These are phyloP conservation scores for Rafetus swinhoei DNA, from an alignment of 2,113 vertebrate species.

Conservation along the genomic window DNA sequence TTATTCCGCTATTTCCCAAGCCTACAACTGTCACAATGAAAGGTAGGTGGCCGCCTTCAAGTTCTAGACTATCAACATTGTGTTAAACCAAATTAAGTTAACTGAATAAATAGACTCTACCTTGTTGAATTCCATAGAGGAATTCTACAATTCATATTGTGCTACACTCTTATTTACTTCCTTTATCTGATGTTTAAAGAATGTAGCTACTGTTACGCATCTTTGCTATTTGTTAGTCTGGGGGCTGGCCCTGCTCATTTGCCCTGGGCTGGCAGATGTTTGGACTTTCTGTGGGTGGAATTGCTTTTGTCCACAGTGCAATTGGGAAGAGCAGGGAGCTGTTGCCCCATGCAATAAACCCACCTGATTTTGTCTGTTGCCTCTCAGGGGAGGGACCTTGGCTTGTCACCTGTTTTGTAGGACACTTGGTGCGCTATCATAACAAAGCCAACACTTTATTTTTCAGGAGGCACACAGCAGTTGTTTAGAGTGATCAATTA, in stretches of 20 bases:
- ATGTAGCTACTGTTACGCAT: no score
- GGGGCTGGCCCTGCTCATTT: background rate
- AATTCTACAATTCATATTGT: no score
- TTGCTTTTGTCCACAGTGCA: background rate
- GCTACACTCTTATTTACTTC: background rate
- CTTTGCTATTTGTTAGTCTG: background rate
- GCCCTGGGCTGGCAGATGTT: accelerated
- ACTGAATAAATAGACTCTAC: background rate
- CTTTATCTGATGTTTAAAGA: accelerated
- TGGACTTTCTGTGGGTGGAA: background rate
- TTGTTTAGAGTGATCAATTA: slow-evolving; percentile 70
- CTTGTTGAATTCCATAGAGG: background rate
- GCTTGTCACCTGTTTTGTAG: background rate
- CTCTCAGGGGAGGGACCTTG: background rate
- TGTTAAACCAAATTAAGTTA: background rate
- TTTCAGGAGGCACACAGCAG: slow-evolving; percentile 71
- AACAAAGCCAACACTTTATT: background rate
- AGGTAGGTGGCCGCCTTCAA: slow-evolving; percentile 51
- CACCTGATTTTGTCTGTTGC: background rate
- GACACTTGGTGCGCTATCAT: background rate
- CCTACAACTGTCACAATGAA: slow-evolving; percentile 63
- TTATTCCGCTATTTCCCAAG: slow-evolving; percentile 70
- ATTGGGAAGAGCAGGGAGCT: background rate
- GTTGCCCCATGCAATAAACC: background rate
- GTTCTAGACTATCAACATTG: background rate